Evolutionary conservation across 2,797 vertebrate species (phyloP), one percentile per base, ranked within the genome.

Genomic region (Peromyscus attwateri): DNA sequence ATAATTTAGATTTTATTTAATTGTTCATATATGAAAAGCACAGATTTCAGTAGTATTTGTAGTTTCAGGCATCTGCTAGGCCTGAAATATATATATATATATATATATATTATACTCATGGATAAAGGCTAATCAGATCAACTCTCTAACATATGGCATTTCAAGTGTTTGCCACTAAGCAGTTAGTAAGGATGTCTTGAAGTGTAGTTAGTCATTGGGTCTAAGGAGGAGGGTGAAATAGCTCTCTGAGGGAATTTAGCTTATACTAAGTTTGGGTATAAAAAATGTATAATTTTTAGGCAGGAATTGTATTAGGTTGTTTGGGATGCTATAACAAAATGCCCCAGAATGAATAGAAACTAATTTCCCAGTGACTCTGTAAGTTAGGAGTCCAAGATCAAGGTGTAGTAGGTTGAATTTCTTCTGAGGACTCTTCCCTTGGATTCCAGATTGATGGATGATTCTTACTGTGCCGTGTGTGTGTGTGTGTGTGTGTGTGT

Each of bases 401-500:
- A 68, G 87, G 46, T 19, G 46, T 37, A 9, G 55, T 77, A 68
- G 34, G 23, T 37, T 6, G 9, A 27, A 57, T 82, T 64, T 66
- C 70, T 21, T 3, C 49, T 13, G 79, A 55, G 66, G 19, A 37
- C 11, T 52, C 13, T 5, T 8, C 46, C 60, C 8, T 12, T n/a
- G 57, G 77, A 29, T 43, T 23, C 4, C 3, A 6, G 23, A 4
- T 0, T 2, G 68, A 77, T 1, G 0, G 68, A 77, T 1, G 0
- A 75, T 14, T 27, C 81, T 76, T 14, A 3, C 14, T 2, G 21
- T 76, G 25, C 40, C 52, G 55, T 13, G 0, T 0, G 8, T 12
- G 27, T 49, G 25, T 5, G 49, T 52, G 49, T 52, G 49, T 52
- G 49, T 52, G 27, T 40, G 43, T 12, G 14, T 76, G 23, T 57